Evolutionary conservation across 1,140 invertebrate species (phyloP).

Genomic region (Harpegnathos saltator): DNA sequence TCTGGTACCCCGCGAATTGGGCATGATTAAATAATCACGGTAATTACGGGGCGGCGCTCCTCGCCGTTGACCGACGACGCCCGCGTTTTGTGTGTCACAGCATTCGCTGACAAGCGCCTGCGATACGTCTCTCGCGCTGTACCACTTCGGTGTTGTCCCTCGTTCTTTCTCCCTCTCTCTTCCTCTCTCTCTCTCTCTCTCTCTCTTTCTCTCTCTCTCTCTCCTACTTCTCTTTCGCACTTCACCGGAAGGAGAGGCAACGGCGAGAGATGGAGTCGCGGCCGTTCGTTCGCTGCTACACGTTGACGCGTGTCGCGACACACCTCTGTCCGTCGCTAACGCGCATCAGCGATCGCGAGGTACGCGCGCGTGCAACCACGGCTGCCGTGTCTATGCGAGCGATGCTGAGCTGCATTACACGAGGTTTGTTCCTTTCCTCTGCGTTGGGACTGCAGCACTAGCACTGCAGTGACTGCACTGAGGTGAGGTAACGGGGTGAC

Average conservation of each 20-base stretch:
- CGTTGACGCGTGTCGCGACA: constrained; percentile 4
- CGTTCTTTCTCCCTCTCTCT: too few relatives aligned
- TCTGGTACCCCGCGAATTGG: constrained; percentile 64
- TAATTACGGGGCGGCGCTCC: constrained; percentile 62
- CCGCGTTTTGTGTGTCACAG: constrained; percentile 47
- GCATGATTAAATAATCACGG: constrained; percentile 75
- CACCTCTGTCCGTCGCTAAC: background rate
- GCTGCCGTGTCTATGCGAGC: background rate
- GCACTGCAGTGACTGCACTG: too few relatives aligned
- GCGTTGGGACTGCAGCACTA: too few relatives aligned
- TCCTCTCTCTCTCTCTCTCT: background rate
- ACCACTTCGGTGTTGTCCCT: constrained; percentile 8
- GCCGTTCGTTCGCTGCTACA: background rate
- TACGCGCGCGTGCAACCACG: background rate
- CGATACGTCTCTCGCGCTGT: constrained; percentile 19
- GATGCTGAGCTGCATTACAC: background rate
- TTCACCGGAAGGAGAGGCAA: background rate
- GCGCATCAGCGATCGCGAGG: background rate
- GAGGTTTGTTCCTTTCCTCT: too few relatives aligned
- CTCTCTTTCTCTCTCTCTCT: background rate
- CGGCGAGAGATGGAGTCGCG: background rate
- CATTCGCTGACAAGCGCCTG: background rate
- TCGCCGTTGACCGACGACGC: constrained; percentile 25
- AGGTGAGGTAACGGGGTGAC: too few relatives aligned
- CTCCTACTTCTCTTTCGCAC: background rate